Conservation (phyloP, 2,113 vertebrate genomes). For the Oostethus manadensis region DNA sequence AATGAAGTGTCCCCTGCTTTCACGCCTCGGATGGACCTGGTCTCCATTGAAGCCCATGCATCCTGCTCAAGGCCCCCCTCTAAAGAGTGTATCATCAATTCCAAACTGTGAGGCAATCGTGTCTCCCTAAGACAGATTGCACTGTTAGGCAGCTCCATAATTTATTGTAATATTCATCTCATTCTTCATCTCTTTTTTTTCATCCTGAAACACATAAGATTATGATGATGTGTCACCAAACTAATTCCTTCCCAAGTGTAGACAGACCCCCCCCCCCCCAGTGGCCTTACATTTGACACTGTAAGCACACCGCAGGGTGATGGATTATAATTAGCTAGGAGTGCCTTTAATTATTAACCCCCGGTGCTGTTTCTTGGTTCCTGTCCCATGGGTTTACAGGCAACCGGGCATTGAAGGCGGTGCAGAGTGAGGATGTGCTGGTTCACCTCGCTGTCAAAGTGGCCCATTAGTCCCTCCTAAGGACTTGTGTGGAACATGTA, state of each 20-base stretch:
- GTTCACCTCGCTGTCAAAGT: slow-evolving; percentile 47
- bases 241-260: slow-evolving; percentile 58
- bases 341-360: slow-evolving; percentile 72
- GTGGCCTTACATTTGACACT: slow-evolving; percentile 65
- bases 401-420: slow-evolving; percentile 39
- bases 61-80: slow-evolving; percentile 50
- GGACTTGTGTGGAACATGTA: slow-evolving; percentile 21
- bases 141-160: slow-evolving; percentile 71
- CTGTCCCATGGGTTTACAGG: slow-evolving; percentile 37
- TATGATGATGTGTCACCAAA: slow-evolving; percentile 70
- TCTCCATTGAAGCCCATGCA: slow-evolving; percentile 27
- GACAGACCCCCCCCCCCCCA: slow-evolving; percentile 54
- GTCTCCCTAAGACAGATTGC: slow-evolving; percentile 66
- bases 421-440: slow-evolving; percentile 18
- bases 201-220: slow-evolving; percentile 73
- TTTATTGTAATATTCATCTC: slow-evolving; percentile 63
- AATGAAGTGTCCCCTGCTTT: slow-evolving; percentile 60
- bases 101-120: slow-evolving; percentile 57
- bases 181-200: slow-evolving; percentile 48
- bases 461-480: slow-evolving; percentile 38
- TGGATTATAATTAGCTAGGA: slow-evolving; percentile 69
- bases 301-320: slow-evolving; percentile 63
- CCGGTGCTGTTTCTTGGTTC: slow-evolving; percentile 32
- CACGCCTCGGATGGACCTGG: slow-evolving; percentile 45
- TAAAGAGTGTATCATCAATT: slow-evolving; percentile 68